Evolutionary conservation across 2,113 vertebrate species (phyloP).

Genomic region (Poicephalus meyeri): DNA sequence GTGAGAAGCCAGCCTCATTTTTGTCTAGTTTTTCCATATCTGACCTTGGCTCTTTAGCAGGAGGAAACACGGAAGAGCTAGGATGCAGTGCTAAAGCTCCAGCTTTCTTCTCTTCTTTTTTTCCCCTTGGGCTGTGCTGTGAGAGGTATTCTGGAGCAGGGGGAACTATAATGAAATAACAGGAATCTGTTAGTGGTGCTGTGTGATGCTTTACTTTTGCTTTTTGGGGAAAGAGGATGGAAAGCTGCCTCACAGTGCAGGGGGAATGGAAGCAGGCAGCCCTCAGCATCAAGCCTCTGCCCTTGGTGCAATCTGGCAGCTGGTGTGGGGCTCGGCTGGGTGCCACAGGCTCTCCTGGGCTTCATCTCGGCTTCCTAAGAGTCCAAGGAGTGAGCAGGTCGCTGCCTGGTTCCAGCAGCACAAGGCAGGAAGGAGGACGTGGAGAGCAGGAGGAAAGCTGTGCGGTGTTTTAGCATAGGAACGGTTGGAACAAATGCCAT

Average conservation of each 20-base stretch:
- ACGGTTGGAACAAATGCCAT: slow-evolving; percentile 17
- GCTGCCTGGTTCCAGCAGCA: fast-evolving
- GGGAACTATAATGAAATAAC: background rate
- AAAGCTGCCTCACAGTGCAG: background rate
- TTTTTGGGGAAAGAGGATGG: background rate
- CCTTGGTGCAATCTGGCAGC: background rate
- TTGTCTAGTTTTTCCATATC: background rate
- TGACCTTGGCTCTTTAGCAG: background rate
- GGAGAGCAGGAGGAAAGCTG: background rate
- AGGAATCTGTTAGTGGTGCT: background rate
- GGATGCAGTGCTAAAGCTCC: background rate
- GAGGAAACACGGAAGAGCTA: background rate
- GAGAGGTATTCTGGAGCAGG: background rate
- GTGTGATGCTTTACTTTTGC: background rate
- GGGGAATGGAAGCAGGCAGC: background rate
- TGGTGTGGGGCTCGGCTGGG: background rate
- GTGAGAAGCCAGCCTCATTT: background rate
- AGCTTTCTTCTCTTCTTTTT: background rate
- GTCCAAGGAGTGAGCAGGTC: background rate
- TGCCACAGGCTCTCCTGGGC: background rate
- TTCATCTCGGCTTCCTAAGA: background rate
- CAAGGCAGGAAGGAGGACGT: background rate
- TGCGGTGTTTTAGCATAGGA: background rate
- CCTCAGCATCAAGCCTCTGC: background rate
- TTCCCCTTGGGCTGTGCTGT: background rate